Conservation (phyloP, 2,113 vertebrate genomes). For the Thunnus thynnus region DNA sequence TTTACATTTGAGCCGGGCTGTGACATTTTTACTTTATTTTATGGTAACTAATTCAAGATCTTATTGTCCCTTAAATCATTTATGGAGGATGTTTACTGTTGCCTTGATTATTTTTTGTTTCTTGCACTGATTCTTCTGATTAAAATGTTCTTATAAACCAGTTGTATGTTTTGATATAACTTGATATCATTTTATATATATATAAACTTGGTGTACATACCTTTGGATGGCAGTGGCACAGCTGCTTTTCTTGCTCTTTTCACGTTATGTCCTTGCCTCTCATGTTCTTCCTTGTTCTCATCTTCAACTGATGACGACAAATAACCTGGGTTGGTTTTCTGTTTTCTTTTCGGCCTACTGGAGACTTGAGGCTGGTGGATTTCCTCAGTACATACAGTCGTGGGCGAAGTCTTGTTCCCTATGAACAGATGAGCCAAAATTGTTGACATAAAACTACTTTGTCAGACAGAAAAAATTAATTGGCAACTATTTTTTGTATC, state of each 20-base stretch:
- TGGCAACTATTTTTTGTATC: no score
- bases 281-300: not conserved
- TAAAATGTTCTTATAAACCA: not conserved
- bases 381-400: not conserved
- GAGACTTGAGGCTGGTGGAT: slow-evolving; percentile 10
- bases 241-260: slow-evolving; percentile 33
- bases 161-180: no score
- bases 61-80: no score
- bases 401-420: slow-evolving; percentile 22
- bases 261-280: not conserved
- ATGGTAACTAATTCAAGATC: no score
- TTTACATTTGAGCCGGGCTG: no score
- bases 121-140: no score
- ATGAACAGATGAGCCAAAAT: slow-evolving; percentile 2
- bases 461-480: not conserved
- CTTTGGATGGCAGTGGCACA: slow-evolving; percentile 60
- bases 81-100: no score
- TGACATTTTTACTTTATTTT: no score
- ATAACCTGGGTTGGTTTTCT: slow-evolving; percentile 23
- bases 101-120: no score
- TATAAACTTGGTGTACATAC: slow-evolving; percentile 39
- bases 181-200: no score
- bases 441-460: not conserved
- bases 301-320: slow-evolving; percentile 9
- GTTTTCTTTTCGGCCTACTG: slow-evolving; percentile 44